Evolutionary conservation across 2,888 invertebrate species (phyloP).

Genomic region (Smittia aterrima): DNA sequence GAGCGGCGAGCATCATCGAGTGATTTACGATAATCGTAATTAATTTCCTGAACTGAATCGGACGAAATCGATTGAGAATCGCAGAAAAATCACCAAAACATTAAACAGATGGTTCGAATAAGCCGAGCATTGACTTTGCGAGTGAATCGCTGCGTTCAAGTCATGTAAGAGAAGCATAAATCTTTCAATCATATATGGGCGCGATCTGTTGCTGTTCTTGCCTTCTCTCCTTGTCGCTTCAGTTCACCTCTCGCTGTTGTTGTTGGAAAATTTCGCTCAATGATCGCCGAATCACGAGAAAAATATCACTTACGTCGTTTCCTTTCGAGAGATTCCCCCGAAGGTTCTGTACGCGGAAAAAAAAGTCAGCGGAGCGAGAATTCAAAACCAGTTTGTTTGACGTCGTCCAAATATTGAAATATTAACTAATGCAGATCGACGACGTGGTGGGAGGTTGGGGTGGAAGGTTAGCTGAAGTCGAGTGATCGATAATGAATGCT

Average conservation of each 20-base stretch:
- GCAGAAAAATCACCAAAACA: slow-evolving; percentile 21
- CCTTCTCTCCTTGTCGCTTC: not conserved
- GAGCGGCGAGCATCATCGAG: not conserved
- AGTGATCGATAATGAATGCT: too few relatives aligned
- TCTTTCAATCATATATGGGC: slow-evolving; percentile 37
- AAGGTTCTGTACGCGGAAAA: slow-evolving; percentile 4
- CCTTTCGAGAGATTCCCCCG: not conserved
- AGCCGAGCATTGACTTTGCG: slow-evolving; percentile 16
- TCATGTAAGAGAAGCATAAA: slow-evolving; percentile 19
- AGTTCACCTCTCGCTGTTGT: not conserved
- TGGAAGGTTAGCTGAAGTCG: too few relatives aligned
- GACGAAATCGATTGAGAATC: not conserved
- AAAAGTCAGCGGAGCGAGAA: not conserved
- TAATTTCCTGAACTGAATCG: slow-evolving; percentile 7
- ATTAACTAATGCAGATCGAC: not conserved
- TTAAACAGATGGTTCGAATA: slow-evolving; percentile 31
- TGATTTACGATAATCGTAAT: slow-evolving; percentile 24
- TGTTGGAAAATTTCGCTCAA: not conserved
- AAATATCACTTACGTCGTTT: not conserved
- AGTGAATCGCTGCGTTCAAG: not conserved
- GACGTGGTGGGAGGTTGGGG: too few relatives aligned
- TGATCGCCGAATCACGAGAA: not conserved
- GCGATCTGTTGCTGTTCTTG: slow-evolving; percentile 12
- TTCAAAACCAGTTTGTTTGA: not conserved
- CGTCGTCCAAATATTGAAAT: not conserved